Evolutionary conservation across 2,888 invertebrate genomes (phyloP).

Genomic region (Drosophila prostipennis): DNA sequence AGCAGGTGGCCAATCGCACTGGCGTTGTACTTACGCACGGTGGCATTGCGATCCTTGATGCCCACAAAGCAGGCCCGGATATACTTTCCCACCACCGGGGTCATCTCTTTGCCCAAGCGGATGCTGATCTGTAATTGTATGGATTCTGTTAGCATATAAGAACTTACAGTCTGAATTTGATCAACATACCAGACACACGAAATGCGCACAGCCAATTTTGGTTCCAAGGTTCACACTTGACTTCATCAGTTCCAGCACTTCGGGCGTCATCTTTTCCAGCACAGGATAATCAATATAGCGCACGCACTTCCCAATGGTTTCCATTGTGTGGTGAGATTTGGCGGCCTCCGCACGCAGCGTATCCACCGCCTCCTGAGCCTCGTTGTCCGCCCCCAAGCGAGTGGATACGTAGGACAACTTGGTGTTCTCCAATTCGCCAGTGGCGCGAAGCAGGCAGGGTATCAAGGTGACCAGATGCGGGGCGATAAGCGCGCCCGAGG

Average conservation of each 20-base stretch:
- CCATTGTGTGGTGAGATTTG: slow-evolving; percentile 93
- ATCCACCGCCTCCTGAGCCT: slow-evolving; percentile 91
- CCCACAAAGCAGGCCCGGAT: slow-evolving; percentile 88
- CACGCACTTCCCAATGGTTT: slow-evolving; percentile 91
- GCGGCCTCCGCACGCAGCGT: slow-evolving; percentile 92
- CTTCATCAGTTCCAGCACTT: slow-evolving; percentile 92
- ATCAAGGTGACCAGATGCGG: slow-evolving; percentile 93
- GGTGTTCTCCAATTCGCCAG: slow-evolving; percentile 93
- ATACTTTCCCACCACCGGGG: slow-evolving; percentile 86
- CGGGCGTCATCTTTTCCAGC: slow-evolving; percentile 92
- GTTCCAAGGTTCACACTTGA: slow-evolving; percentile 92
- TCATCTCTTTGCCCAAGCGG: slow-evolving; percentile 86
- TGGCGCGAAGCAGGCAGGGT: slow-evolving; percentile 93
- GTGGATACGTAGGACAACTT: slow-evolving; percentile 92
- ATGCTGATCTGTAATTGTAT: slow-evolving; percentile 76
- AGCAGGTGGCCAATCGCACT: slow-evolving; percentile 93
- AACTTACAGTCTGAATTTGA: neutral
- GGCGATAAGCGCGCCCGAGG: slow-evolving; percentile 91
- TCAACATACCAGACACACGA: slow-evolving; percentile 88
- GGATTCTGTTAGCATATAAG: neutral
- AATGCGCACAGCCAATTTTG: slow-evolving; percentile 92
- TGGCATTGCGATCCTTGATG: slow-evolving; percentile 92
- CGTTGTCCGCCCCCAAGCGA: slow-evolving; percentile 88
- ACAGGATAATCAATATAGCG: slow-evolving; percentile 91
- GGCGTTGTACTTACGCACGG: slow-evolving; percentile 93